Evolutionary conservation across 2,888 invertebrate species (phyloP), one percentile per base, ranked within the genome.

Genomic region (Mylabris sibirica): DNA sequence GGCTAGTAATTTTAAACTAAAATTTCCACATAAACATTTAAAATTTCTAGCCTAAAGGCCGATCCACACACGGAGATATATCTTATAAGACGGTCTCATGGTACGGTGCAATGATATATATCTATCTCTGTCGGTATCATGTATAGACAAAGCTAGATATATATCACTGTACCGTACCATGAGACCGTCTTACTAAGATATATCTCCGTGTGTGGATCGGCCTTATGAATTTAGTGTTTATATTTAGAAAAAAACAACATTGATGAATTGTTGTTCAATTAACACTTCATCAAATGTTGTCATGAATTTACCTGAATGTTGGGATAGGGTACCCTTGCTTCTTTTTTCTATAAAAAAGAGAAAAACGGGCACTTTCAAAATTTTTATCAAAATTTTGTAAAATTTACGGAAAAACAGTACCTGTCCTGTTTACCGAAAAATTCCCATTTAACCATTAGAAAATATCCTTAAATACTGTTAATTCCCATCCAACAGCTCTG

Each of bases 261-360:
- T 78, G 76, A 59, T 77, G 70, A 79, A 77, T 67, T 60, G 41
- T 53, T 49, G 8, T 53, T 53, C 0, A 24, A 57, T 34, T 24
- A 75, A 75, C 76, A 76, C 41, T 77, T 68, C 75, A 34, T 14
- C 59, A 67, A 44, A 34, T 64, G 53, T 67, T 66, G 74, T 24
- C 26, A 17, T 60, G 75, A 77, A 79, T 80, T 91, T 93, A 94
- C 95, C 95, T 96, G 95, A 95, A 95, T 95, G 95, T 95, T 95
- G 95, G 95, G 95, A 95, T 95, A 95, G 95, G 95, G 95, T 95
- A 94, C 94, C 94, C 94, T 93, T 93, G 85, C 84, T 85, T 85
- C 83, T 83, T 80, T 26, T 24, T 57, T 57, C 1, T n/a, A 5
- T 26, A 8, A 26, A 57, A 53, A 57, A 57, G 22, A 26, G 24